Percentiles rank a stretch among this genome's conserved stretches.
phyloP scores from a whole-genome alignment of 2,888 invertebrate genomes.

The Pyrrhia umbra region DNA sequence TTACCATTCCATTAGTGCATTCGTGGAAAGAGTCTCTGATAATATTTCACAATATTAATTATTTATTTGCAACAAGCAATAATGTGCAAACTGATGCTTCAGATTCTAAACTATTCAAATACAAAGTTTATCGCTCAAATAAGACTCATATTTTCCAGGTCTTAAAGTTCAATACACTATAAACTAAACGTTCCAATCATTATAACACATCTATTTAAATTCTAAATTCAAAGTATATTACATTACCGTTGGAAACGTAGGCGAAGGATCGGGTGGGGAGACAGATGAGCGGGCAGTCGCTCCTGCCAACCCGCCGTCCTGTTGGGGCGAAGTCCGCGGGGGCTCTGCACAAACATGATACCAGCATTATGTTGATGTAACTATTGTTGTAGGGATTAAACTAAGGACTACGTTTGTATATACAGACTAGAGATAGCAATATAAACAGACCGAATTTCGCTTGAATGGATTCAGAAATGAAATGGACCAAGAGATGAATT shows the following conservation, averaged over 20 bases:
- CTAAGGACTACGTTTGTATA: neutral
- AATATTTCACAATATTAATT: no score
- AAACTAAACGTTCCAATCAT: neutral
- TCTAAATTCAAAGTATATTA: neutral
- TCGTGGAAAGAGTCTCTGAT: no score
- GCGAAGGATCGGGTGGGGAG: constrained; percentile 85
- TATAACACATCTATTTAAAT: neutral
- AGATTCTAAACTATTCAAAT: no score
- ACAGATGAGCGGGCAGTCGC: constrained; percentile 84
- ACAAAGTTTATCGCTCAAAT: no score
- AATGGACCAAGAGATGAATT: constrained; percentile 6
- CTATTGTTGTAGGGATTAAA: constrained; percentile 30
- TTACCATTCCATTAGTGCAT: no score
- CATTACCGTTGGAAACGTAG: constrained; percentile 88
- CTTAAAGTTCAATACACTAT: no score
- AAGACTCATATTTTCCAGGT: no score
- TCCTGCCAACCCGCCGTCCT: constrained; percentile 91
- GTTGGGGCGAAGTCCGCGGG: constrained; percentile 94
- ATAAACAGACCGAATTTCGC: neutral
- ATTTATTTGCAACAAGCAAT: no score
- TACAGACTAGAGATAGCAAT: constrained; percentile 1
- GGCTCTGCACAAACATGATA: constrained; percentile 91
- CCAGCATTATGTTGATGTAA: constrained; percentile 58
- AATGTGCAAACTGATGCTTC: no score
- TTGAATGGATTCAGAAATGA: constrained; percentile 15